These are phyloP conservation scores for Athalia rosae DNA, from an alignment of 2,888 invertebrate genomes.

Conservation along the genomic window DNA sequence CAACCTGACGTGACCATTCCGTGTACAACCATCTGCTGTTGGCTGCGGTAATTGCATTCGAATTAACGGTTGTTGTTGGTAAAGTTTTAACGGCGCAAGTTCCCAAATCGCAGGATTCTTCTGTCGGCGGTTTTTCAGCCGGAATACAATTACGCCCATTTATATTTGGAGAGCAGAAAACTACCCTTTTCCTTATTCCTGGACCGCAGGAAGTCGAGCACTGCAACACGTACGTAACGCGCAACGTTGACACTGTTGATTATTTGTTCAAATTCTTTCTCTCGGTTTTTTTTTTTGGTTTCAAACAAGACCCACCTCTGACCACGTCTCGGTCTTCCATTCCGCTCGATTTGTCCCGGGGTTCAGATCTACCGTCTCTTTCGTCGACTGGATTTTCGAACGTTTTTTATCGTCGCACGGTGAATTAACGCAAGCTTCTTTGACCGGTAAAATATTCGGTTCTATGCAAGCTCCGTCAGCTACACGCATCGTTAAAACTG, in stretches of 20 bases:
- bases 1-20: constrained; percentile 76
- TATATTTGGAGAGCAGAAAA: constrained; percentile 74
- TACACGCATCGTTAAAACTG: constrained; percentile 76
- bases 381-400: background rate
- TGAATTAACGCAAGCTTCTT: constrained; percentile 72
- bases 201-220: constrained; percentile 82
- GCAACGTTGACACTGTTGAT: background rate
- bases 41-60: constrained; percentile 48
- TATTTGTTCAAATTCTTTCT: background rate
- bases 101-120: constrained; percentile 78
- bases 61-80: constrained; percentile 17
- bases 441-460: constrained; percentile 73
- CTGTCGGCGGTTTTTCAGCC: constrained; percentile 72
- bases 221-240: constrained; percentile 68
- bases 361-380: background rate
- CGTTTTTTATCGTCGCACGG: constrained; percentile 63
- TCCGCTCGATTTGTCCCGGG: constrained; percentile 54
- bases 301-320: constrained; percentile 72
- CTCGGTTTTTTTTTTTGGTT: background rate
- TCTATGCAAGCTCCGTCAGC: constrained; percentile 79
- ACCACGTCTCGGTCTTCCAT: constrained; percentile 78
- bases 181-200: constrained; percentile 77
- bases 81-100: constrained; percentile 70
- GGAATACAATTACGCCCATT: constrained; percentile 56
- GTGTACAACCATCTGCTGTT: constrained; percentile 77